Evolutionary conservation across 2,888 invertebrate genomes (phyloP), one percentile per base, ranked within the genome.

Genomic region (Chymomyza fuscimana): DNA sequence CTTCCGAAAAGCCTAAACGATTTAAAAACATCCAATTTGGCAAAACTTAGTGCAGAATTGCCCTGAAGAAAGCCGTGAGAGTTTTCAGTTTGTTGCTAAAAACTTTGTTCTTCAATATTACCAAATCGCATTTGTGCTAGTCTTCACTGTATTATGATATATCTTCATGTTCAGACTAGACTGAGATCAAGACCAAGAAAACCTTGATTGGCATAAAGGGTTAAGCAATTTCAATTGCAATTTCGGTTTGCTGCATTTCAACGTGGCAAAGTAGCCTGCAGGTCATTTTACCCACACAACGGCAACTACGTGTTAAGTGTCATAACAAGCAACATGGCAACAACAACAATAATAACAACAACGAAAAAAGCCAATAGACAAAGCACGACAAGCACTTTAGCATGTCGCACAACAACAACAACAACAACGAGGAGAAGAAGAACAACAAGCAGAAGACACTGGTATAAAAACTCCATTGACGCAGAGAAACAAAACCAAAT

Each of bases 301-400:
- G 84, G 78, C 74, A 78, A 81, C 77, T 86, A 84, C 88, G 83
- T 87, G 83, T 84, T 84, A 84, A 87, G 83, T 88, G 86, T 83
- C 74, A 60, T n/a, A 60, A 67, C 56, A 70, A 73, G 63, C 59
- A 67, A 61, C 29, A 15, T 50, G 40, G 19, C 63, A 63, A 65
- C 61, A 25, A 61, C 65, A 59, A 68, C 70, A 66, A 63, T 40
- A 56, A 52, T 22, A 68, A 72, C 60, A 63, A 61, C 52, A 72
- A 68, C 61, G 36, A 69, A 46, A 25, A 54, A 19, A 63, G 56
- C 25, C 19, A 52, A 64, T 36, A 78, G 73, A 86, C 87, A 87
- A 80, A 86, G 84, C 82, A 79, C 75, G 87, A 80, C 89, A 82
- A 89, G 88, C 89, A 88, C 89, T 89, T 88, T 86, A 89, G 80